Percentiles rank a stretch among this genome's conserved stretches.
Evolutionary conservation across 1,140 invertebrate species (phyloP).

Genomic region (Prorops nasuta): DNA sequence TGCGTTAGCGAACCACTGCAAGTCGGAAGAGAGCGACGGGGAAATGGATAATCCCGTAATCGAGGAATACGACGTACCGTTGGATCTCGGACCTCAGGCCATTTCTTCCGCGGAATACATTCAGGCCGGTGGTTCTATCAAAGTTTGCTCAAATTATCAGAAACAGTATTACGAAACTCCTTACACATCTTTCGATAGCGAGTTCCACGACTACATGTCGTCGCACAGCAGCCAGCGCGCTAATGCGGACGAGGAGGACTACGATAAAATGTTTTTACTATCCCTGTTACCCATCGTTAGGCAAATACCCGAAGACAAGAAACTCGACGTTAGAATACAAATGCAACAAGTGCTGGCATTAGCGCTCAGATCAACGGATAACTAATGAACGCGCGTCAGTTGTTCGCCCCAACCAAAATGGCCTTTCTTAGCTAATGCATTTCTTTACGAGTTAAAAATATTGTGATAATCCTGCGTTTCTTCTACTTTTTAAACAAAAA

Average conservation of each 20-base stretch:
- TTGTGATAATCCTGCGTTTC: too few relatives aligned
- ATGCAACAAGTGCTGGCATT: constrained; percentile 46
- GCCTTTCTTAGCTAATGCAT: constrained; percentile 18
- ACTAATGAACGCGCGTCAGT: too few relatives aligned
- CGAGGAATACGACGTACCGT: constrained; percentile 40
- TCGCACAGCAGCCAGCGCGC: constrained; percentile 37
- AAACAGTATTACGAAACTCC: constrained; percentile 43
- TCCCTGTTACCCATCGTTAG: constrained; percentile 45
- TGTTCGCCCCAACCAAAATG: too few relatives aligned
- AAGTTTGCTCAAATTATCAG: constrained; percentile 31
- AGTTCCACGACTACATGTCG: constrained; percentile 41
- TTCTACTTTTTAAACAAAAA: too few relatives aligned
- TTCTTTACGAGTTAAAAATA: too few relatives aligned
- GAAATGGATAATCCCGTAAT: constrained; percentile 41
- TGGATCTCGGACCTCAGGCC: constrained; percentile 27
- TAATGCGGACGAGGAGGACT: constrained; percentile 42
- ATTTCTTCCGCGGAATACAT: constrained; percentile 32
- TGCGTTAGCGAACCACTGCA: constrained; percentile 18
- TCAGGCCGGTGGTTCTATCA: constrained; percentile 30
- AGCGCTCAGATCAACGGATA: constrained; percentile 36
- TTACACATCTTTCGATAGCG: constrained; percentile 40
- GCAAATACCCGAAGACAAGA: constrained; percentile 46
- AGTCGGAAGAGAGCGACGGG: constrained; percentile 36
- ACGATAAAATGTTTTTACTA: constrained; percentile 51
- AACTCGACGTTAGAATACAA: constrained; percentile 49